Conservation (phyloP, 2,113 vertebrate species). For the Nothoprocta pentlandii region DNA sequence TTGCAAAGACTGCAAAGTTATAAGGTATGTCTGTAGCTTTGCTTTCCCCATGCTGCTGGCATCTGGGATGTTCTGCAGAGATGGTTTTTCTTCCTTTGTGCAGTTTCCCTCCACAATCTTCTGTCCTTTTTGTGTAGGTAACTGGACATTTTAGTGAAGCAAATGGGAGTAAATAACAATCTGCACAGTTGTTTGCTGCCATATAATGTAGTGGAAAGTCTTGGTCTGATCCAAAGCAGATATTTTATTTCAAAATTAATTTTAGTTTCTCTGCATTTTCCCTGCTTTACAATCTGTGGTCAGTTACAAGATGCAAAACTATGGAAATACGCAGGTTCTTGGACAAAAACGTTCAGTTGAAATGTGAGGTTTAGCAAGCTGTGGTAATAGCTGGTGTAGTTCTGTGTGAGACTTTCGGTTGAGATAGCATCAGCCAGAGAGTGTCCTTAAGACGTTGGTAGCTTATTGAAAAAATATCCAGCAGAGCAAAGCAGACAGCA, state of each 20-base stretch:
- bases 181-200: neutral
- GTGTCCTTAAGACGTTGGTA: neutral
- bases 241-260: neutral
- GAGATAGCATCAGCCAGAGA: neutral
- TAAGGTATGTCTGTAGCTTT: constrained; percentile 83
- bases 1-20: constrained; percentile 98
- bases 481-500: neutral
- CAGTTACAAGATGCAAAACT: neutral
- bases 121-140: neutral
- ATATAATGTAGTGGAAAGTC: neutral
- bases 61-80: neutral
- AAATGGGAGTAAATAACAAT: neutral
- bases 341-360: neutral
- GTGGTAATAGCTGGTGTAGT: neutral
- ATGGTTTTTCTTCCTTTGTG: neutral
- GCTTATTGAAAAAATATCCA: neutral
- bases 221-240: neutral
- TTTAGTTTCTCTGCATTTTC: neutral
- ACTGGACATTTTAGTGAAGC: neutral
- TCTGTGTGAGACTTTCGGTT: neutral
- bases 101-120: neutral
- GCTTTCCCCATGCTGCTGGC: neutral
- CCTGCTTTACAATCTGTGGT: neutral
- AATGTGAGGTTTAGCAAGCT: neutral
- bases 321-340: fast-evolving